phyloP scores from a whole-genome alignment of 1,140 invertebrate genomes.

The Trinorchestia longiramus region DNA sequence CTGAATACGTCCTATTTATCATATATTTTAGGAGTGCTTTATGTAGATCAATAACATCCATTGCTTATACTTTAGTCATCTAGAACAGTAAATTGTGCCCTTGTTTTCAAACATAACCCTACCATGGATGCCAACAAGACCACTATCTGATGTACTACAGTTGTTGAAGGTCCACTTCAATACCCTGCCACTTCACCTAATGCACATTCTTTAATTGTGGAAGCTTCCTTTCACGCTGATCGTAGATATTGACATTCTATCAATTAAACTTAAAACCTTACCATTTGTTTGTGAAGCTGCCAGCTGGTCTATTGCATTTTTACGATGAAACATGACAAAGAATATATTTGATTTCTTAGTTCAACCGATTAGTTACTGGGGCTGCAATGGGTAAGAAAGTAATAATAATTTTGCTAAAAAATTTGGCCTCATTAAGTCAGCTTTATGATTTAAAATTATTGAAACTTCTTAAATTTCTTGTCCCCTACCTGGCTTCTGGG shows the following conservation, averaged over 20 bases:
- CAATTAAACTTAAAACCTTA: not conserved
- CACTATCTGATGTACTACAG: too few relatives aligned
- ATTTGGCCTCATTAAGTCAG: not conserved
- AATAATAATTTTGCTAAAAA: conserved; percentile 3
- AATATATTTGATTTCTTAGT: not conserved
- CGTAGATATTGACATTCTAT: not conserved
- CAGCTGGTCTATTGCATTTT: not conserved
- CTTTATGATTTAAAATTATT: conserved; percentile 23
- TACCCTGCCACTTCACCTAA: too few relatives aligned
- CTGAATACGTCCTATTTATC: not conserved
- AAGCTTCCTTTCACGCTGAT: too few relatives aligned
- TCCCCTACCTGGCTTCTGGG: not conserved
- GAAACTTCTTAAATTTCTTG: conserved; percentile 8
- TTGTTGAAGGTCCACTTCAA: too few relatives aligned
- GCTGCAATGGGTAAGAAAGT: not conserved
- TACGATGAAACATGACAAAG: not conserved
- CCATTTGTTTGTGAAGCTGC: not conserved
- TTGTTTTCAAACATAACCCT: not conserved
- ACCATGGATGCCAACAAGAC: not conserved
- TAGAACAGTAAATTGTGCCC: not conserved
- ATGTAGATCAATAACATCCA: not conserved
- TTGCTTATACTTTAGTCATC: not conserved
- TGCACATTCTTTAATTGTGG: too few relatives aligned
- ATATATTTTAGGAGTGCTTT: not conserved
- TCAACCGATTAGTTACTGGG: not conserved